Percentiles rank a stretch among this genome's conserved stretches.
Conservation (phyloP, 2,888 invertebrate species). For the Nemotelus nigrinus region DNA sequence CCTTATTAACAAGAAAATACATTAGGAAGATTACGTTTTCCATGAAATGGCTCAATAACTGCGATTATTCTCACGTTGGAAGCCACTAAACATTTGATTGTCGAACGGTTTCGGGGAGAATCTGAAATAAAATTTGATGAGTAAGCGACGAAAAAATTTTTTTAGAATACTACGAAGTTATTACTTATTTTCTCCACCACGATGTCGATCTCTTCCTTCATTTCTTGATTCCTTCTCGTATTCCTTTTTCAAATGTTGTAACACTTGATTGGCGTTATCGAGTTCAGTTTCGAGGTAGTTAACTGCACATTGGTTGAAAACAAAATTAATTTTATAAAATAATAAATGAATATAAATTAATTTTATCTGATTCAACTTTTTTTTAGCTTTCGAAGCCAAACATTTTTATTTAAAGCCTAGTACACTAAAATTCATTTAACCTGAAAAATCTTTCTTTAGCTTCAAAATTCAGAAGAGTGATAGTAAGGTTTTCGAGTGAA, state of each 20-base stretch:
- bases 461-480: no score
- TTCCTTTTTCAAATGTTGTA: constrained; percentile 55
- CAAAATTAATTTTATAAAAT: no score
- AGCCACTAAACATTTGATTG: not conserved
- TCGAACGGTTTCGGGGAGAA: not conserved
- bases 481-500: no score
- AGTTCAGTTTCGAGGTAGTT: constrained; percentile 59
- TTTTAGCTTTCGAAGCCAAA: no score
- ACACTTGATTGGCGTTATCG: constrained; percentile 57
- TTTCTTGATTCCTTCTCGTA: constrained; percentile 20
- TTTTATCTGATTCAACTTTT: no score
- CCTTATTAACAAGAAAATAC: not conserved
- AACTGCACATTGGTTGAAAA: constrained; percentile 53
- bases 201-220: constrained; percentile 26
- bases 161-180: not conserved
- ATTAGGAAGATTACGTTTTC: not conserved
- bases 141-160: not conserved
- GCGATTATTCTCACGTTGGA: not conserved
- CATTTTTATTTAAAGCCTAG: no score
- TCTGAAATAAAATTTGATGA: not conserved
- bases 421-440: no score
- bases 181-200: constrained; percentile 29
- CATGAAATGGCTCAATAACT: not conserved
- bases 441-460: no score
- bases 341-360: no score